Percentiles rank a stretch among this genome's conserved stretches.
These are phyloP conservation scores for Rhinella marina DNA, from an alignment of 2,797 vertebrate species.

Conservation along the genomic window DNA sequence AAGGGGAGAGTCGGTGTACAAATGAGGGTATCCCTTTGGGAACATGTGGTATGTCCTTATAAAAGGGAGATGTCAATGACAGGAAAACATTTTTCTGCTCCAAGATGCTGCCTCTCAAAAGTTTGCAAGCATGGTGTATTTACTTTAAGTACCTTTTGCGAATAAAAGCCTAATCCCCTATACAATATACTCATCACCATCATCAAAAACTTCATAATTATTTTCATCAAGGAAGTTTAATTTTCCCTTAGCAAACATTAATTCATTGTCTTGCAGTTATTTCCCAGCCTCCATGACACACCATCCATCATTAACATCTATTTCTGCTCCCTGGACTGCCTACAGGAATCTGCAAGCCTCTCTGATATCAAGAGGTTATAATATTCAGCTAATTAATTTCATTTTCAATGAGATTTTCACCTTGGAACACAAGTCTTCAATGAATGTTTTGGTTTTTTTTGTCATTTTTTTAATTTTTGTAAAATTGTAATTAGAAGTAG, in stretches of 20 bases:
- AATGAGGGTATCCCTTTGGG: no score
- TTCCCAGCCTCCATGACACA: constrained; percentile 20
- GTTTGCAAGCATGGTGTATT: no score
- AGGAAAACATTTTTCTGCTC: no score
- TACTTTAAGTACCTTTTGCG: not conserved
- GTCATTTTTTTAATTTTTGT: not conserved
- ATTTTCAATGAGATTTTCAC: constrained; percentile 46
- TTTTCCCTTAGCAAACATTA: constrained; percentile 47
- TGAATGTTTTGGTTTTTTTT: not conserved
- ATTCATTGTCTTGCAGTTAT: constrained; percentile 38
- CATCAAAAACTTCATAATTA: constrained; percentile 27
- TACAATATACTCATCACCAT: not conserved
- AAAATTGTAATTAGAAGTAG: not conserved
- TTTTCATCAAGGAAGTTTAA: constrained; percentile 19
- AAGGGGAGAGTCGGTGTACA: no score
- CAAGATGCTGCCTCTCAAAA: no score
- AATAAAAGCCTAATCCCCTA: not conserved
- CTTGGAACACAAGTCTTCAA: not conserved
- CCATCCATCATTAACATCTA: constrained; percentile 49
- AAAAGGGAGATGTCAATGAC: no score
- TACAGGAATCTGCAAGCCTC: constrained; percentile 39
- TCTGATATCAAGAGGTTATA: constrained; percentile 38
- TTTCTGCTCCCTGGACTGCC: constrained; percentile 32
- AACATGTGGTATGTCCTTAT: no score
- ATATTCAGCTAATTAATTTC: constrained; percentile 49